Evolutionary conservation across 2,888 invertebrate genomes (phyloP), one percentile per base, ranked within the genome.

Genomic region (Hemistola chrysoprasaria): DNA sequence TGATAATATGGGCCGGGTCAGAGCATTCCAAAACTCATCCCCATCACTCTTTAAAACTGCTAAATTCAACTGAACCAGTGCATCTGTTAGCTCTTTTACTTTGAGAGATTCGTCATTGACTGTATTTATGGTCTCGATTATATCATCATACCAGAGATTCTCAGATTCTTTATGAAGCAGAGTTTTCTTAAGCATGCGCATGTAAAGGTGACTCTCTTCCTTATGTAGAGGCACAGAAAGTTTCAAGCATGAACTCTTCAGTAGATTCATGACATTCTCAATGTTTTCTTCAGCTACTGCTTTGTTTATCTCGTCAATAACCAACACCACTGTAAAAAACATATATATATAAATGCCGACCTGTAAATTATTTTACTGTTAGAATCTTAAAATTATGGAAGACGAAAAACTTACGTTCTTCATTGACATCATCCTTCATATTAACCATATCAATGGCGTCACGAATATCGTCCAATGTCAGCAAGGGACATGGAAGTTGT

Each of bases 401-500:
- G n/a, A n/a, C n/a, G n/a, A 8, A 8, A 36, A 51, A 80, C 88
- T 79, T 71, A 90, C 89, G 65, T 64, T 87, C 88, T 55, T 92
- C 90, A 71, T 86, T 87, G 53, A 91, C 90, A 58, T 92, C 92
- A 64, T 92, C 90, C 50, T 90, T 90, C 47, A 90, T 72, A 62
- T 94, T 93, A 0, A 94, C 92, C 68, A 91, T 82, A 50, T 93
- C 91, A 30, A 94, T 82, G 34, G 91, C 90, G 46, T 92, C 92
- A 59, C 92, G 91, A 44, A 94, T 91, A 62, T 94, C 93, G 54
- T 90, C 90, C 46, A 93, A 90, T 1, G 93, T 93, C 10, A 94
- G 75, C 50, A 94, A 66, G 21, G 91, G 80, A 60, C 92, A 91
- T 8, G 82, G 76, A 53, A 87, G 84, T 11, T 79, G 81, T 34